Percentiles rank a stretch among this genome's conserved stretches.
These are phyloP conservation scores for Leptinotarsa undecemlineata DNA, from an alignment of 1,140 invertebrate genomes.

Conservation along the genomic window DNA sequence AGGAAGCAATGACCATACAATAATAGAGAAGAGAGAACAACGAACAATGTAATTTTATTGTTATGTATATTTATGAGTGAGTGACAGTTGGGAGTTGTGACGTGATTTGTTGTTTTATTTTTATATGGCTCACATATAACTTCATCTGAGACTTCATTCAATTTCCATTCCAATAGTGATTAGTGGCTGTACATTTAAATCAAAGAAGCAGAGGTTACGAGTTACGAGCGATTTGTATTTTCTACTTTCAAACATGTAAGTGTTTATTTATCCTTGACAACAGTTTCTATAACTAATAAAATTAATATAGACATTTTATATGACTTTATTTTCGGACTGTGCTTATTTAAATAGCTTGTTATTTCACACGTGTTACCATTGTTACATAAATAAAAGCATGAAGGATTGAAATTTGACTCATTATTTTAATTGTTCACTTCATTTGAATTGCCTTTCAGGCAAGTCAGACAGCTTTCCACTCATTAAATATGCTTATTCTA, in stretches of 20 bases:
- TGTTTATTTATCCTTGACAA: constrained; percentile 4
- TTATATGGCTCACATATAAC: neutral
- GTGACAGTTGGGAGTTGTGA: neutral
- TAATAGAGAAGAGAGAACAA: too few relatives aligned
- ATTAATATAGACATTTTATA: constrained; percentile 4
- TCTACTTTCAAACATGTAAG: constrained; percentile 10
- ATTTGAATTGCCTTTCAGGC: constrained; percentile 25
- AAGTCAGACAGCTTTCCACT: constrained; percentile 18
- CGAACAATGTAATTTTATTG: too few relatives aligned
- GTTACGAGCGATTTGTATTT: neutral
- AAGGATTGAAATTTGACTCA: constrained; percentile 28
- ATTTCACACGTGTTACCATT: constrained; percentile 18
- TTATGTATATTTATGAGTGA: neutral
- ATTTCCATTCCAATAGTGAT: neutral
- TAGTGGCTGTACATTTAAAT: neutral
- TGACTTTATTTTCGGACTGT: constrained; percentile 21
- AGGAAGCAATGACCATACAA: too few relatives aligned
- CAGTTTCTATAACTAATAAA: constrained; percentile 1
- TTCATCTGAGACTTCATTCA: neutral
- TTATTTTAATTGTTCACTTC: constrained; percentile 19
- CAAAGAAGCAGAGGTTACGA: neutral
- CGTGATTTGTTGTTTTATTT: neutral
- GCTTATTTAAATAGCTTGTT: constrained; percentile 25
- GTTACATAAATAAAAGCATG: constrained; percentile 26
- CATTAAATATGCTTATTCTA: constrained; percentile 43